These are phyloP conservation scores for Macrosiphum euphorbiae DNA, from an alignment of 2,888 invertebrate genomes.

Conservation along the genomic window DNA sequence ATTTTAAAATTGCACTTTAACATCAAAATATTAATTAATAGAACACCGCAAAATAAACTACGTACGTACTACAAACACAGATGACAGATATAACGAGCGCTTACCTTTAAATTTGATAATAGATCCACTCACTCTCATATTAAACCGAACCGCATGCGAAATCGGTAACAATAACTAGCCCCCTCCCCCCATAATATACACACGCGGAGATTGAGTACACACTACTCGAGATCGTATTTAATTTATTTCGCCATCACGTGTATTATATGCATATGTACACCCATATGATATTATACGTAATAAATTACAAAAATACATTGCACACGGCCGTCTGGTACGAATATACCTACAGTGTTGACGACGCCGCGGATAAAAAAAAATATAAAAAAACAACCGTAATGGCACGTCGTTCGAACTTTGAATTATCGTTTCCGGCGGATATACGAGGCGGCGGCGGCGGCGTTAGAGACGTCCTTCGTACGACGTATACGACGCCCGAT, in stretches of 20 bases:
- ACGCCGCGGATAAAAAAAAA: neutral
- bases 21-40: no score
- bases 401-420: conserved; percentile 19
- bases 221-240: neutral
- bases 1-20: no score
- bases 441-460: neutral
- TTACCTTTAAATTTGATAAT: neutral
- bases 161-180: neutral
- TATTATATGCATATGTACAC: neutral
- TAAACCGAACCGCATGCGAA: neutral
- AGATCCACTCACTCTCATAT: neutral
- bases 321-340: neutral
- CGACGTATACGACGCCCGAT: no score
- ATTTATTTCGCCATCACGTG: neutral
- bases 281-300: neutral
- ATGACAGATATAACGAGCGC: neutral
- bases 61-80: neutral
- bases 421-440: conserved; percentile 33
- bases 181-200: neutral
- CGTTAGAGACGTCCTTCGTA: neutral
- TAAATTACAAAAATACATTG: neutral
- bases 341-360: neutral
- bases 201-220: neutral
- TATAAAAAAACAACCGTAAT: neutral
- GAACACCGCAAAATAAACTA: neutral